Conservation (phyloP, 2,113 vertebrate species). For the Odocoileus virginianus region DNA sequence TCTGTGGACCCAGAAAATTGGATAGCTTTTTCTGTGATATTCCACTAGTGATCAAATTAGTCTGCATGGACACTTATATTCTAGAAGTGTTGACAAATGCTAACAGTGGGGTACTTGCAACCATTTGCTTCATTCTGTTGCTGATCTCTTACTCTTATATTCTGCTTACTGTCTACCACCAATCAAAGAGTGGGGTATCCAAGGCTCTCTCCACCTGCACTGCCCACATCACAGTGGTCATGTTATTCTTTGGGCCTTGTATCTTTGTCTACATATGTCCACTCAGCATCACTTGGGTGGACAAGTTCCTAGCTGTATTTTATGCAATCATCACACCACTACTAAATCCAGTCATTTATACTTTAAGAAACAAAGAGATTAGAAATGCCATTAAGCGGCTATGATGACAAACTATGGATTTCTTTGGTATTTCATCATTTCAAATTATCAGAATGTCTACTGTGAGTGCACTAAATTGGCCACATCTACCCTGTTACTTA, state of each 20-base stretch:
- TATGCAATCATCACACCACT: slow-evolving; percentile 59
- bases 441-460: background rate
- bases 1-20: slow-evolving; percentile 46
- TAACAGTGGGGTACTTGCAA: slow-evolving; percentile 49
- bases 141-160: slow-evolving; percentile 49
- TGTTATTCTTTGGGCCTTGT: slow-evolving; percentile 51
- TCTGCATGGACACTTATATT: slow-evolving; percentile 24
- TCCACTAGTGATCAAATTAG: slow-evolving; percentile 51
- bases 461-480: background rate
- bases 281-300: slow-evolving; percentile 28
- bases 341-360: slow-evolving; percentile 62
- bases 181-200: background rate
- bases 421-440: background rate
- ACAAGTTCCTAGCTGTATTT: slow-evolving; percentile 68
- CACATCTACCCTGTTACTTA: background rate
- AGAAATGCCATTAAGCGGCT: slow-evolving; percentile 24
- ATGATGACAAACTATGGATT: background rate
- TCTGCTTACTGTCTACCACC: slow-evolving; percentile 34
- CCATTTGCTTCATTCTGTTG: slow-evolving; percentile 42
- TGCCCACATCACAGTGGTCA: slow-evolving; percentile 42
- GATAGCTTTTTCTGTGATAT: slow-evolving; percentile 69
- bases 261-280: slow-evolving; percentile 66
- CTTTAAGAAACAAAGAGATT: slow-evolving; percentile 68
- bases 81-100: slow-evolving; percentile 51
- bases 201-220: slow-evolving; percentile 61